phyloP scores from a whole-genome alignment of 2,113 vertebrate species.

The Hippocampus abdominalis region DNA sequence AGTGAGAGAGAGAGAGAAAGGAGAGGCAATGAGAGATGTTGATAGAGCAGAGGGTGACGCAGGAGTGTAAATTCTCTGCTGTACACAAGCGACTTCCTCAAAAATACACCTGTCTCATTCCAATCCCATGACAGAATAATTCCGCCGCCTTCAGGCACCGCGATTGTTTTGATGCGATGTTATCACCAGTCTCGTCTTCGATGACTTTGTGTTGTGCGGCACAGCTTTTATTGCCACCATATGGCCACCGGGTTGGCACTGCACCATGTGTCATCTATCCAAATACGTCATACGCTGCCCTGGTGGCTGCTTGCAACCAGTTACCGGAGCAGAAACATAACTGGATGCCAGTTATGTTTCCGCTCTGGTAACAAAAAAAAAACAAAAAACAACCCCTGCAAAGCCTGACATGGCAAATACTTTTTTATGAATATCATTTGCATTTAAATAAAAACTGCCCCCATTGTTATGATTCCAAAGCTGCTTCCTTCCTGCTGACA shows the following conservation, averaged over 20 bases:
- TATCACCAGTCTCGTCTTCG: slow-evolving; percentile 5
- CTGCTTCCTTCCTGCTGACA: not conserved
- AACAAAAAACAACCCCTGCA: too few species aligned
- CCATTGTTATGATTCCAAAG: not conserved
- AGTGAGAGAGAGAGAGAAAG: slow-evolving; percentile 8
- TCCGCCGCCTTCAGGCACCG: not conserved
- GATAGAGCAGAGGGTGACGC: slow-evolving; percentile 15
- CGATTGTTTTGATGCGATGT: slow-evolving; percentile 9
- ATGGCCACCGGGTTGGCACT: slow-evolving; percentile 3
- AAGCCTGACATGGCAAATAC: not conserved
- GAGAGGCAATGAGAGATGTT: slow-evolving; percentile 22
- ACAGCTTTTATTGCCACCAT: slow-evolving; percentile 7
- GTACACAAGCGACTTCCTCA: not conserved
- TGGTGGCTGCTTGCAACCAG: not conserved
- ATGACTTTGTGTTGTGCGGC: slow-evolving; percentile 6
- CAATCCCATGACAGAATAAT: slow-evolving; percentile 5
- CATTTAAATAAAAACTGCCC: not conserved
- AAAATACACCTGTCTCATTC: slow-evolving; percentile 3
- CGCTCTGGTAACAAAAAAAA: not conserved
- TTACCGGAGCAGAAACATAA: not conserved
- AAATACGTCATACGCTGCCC: slow-evolving; percentile 1
- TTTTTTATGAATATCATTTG: not conserved
- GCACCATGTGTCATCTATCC: slow-evolving; percentile 9
- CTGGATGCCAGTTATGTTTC: not conserved
- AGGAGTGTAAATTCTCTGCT: slow-evolving; percentile 8